A percentile compares a stretch with the other conserved stretches of the same genome.
Evolutionary conservation across 2,113 vertebrate species (phyloP).

Genomic region (Sterna hirundo): DNA sequence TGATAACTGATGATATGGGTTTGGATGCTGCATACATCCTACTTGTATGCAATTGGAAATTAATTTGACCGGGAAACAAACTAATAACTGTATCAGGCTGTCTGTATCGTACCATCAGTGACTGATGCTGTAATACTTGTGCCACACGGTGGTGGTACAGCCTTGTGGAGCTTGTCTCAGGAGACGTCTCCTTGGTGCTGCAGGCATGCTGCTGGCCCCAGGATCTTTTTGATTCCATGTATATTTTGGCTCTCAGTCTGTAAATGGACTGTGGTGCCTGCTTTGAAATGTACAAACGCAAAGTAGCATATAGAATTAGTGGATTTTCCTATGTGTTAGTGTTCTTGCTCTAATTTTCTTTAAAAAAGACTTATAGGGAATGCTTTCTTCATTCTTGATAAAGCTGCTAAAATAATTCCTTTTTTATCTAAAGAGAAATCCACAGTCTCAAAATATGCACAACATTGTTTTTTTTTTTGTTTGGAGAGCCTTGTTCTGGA

Average conservation of each 20-base stretch:
- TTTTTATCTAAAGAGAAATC: neutral
- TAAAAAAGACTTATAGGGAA: neutral
- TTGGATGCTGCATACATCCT: neutral
- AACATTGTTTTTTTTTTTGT: neutral
- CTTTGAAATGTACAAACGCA: neutral
- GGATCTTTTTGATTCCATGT: neutral
- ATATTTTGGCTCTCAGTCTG: neutral
- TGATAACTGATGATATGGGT: rapidly evolving
- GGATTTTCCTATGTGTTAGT: neutral
- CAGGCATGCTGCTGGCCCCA: neutral
- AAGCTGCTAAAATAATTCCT: neutral
- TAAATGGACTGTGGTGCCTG: neutral
- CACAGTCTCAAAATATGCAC: neutral
- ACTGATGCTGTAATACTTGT: rapidly evolving
- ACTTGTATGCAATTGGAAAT: neutral
- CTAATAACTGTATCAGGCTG: neutral
- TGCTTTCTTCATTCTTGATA: neutral
- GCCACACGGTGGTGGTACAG: neutral
- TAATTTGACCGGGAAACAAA: neutral
- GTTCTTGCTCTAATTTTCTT: neutral
- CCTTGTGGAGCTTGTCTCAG: neutral
- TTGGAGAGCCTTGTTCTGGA: neutral
- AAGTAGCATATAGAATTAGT: neutral
- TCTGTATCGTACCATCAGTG: neutral
- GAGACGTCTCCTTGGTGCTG: neutral